Percentiles rank a stretch among this genome's conserved stretches.
Evolutionary conservation across 1,140 invertebrate species (phyloP).

Genomic region (Dinothrombium tinctorium): DNA sequence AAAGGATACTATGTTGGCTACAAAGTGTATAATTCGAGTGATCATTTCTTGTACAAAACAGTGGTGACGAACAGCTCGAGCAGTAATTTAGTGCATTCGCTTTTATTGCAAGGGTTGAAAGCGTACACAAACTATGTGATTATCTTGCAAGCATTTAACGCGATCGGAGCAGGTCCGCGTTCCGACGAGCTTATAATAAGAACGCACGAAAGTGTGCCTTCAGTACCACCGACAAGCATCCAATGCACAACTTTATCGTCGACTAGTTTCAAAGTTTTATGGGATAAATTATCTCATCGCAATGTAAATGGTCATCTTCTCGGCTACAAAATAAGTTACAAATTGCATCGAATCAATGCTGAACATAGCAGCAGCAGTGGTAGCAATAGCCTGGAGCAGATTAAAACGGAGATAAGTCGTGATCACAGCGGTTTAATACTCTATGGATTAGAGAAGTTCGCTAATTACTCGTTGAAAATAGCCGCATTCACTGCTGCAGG

Average conservation of each 20-base stretch:
- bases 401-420: not conserved
- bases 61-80: constrained; percentile 27
- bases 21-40: constrained; percentile 17
- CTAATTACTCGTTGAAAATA: constrained; percentile 76
- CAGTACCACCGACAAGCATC: constrained; percentile 71
- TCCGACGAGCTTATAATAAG: constrained; percentile 21
- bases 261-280: constrained; percentile 72
- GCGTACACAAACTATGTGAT: constrained; percentile 24
- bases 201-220: constrained; percentile 36
- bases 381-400: not conserved
- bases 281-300: constrained; percentile 65
- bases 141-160: constrained; percentile 27
- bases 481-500: constrained; percentile 68
- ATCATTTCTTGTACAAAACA: constrained; percentile 60
- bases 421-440: constrained; percentile 60
- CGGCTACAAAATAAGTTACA: too few relatives aligned
- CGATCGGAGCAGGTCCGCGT: constrained; percentile 22
- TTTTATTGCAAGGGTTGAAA: constrained; percentile 4
- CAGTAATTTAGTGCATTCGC: not conserved
- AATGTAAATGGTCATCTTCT: constrained; percentile 83
- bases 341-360: too few relatives aligned
- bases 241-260: constrained; percentile 72
- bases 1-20: constrained; percentile 39
- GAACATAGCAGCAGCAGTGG: too few relatives aligned
- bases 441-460: constrained; percentile 70